These are phyloP conservation scores for Hecatera dysodea DNA, from an alignment of 2,888 invertebrate species.

Conservation along the genomic window DNA sequence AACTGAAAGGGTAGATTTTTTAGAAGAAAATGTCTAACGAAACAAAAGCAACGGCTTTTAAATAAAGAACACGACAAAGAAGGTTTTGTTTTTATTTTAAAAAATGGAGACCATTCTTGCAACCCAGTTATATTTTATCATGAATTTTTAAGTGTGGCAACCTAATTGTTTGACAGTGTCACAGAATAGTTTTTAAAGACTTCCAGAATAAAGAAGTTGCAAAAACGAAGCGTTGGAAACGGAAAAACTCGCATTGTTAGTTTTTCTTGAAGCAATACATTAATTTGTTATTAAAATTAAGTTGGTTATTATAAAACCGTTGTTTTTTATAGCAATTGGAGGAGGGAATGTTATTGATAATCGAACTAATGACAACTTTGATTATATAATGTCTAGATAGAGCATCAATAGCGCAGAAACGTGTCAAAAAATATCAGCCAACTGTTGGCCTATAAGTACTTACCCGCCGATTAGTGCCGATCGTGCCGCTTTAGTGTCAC, in stretches of 20 bases:
- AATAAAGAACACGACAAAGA: constrained; percentile 36
- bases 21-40: constrained; percentile 30
- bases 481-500: too few species aligned
- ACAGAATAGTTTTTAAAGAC: too few species aligned
- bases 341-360: background rate
- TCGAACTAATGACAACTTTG: too few species aligned
- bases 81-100: constrained; percentile 23
- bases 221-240: constrained; percentile 4
- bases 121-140: constrained; percentile 33
- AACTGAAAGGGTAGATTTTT: constrained; percentile 49
- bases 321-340: background rate
- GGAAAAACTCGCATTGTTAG: constrained; percentile 7
- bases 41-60: constrained; percentile 49
- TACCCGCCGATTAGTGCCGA: too few species aligned
- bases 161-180: constrained; percentile 31
- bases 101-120: background rate
- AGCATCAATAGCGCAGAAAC: too few species aligned
- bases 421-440: too few species aligned
- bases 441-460: too few species aligned
- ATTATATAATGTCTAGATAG: too few species aligned
- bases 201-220: constrained; percentile 1
- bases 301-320: background rate
- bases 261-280: constrained; percentile 16
- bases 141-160: constrained; percentile 41
- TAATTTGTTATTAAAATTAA: constrained; percentile 23